Percentiles rank a stretch among this genome's conserved stretches.
Conservation (phyloP, 2,797 vertebrate species). For the Anomalospiza imberbis region DNA sequence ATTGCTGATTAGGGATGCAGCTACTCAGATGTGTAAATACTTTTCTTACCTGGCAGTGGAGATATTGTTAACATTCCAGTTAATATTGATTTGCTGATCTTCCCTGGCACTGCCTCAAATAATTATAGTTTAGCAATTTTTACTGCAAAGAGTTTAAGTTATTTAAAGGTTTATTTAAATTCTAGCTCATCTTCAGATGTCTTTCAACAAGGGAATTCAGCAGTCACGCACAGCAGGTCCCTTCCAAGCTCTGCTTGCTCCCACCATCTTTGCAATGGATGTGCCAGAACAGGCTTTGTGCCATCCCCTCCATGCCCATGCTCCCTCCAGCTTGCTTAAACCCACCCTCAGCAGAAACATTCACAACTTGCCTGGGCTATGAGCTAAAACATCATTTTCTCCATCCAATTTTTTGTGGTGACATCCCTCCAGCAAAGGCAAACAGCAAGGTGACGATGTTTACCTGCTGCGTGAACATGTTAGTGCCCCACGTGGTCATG, state of each 20-base stretch:
- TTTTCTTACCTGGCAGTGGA: neutral
- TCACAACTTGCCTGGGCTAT: neutral
- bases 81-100: slow-evolving; percentile 7
- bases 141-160: neutral
- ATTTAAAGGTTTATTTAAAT: neutral
- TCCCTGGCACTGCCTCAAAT: neutral
- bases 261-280: neutral
- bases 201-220: neutral
- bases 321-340: neutral
- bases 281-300: neutral
- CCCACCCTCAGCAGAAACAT: neutral
- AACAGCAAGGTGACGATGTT: rapidly evolving
- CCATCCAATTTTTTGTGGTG: neutral
- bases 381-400: neutral
- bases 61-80: neutral
- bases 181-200: neutral
- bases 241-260: neutral
- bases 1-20: neutral
- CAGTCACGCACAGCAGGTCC: neutral
- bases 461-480: neutral
- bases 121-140: neutral
- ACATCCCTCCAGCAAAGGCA: neutral
- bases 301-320: neutral
- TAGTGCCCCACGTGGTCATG: rapidly evolving
- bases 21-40: neutral